Evolutionary conservation across 2,797 vertebrate genomes (phyloP).

Genomic region (Lagothrix lagotricha): DNA sequence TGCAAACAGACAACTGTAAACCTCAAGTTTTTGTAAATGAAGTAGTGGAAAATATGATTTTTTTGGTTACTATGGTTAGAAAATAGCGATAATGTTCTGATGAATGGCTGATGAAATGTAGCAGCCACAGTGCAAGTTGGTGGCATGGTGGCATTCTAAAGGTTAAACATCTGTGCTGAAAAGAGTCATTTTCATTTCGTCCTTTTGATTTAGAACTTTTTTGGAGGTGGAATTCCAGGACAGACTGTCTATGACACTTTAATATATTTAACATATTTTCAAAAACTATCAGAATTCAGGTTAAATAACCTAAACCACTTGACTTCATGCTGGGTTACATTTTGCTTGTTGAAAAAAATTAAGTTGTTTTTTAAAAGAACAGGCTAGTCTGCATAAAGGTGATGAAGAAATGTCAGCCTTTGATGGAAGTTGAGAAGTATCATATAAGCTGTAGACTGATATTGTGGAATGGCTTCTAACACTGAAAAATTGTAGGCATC

Average conservation of each 20-base stretch:
- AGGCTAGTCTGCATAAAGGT: not conserved
- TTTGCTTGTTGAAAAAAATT: conserved; percentile 1
- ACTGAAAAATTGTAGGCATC: not conserved
- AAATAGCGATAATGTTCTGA: not conserved
- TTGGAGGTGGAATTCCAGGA: conserved; percentile 24
- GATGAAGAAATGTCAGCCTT: not conserved
- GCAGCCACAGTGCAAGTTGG: not conserved
- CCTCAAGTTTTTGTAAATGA: conserved; percentile 24
- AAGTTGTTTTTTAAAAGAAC: conserved; percentile 12
- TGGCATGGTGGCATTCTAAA: not conserved
- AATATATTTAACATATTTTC: conserved; percentile 33
- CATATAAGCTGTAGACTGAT: not conserved
- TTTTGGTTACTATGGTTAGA: conserved; percentile 35
- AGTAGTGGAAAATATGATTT: conserved; percentile 6
- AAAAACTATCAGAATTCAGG: not conserved
- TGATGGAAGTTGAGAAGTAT: not conserved
- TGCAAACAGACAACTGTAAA: conserved; percentile 4
- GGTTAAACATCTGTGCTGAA: conserved; percentile 27
- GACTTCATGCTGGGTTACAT: not conserved
- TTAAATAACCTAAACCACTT: conserved; percentile 15
- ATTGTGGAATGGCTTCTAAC: conserved; percentile 21
- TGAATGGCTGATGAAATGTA: not conserved
- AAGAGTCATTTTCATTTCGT: conserved; percentile 26
- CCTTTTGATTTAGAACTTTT: not conserved
- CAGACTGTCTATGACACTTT: not conserved